Conservation (phyloP, 1,140 invertebrate genomes). For the Elymnias hypermnestra region DNA sequence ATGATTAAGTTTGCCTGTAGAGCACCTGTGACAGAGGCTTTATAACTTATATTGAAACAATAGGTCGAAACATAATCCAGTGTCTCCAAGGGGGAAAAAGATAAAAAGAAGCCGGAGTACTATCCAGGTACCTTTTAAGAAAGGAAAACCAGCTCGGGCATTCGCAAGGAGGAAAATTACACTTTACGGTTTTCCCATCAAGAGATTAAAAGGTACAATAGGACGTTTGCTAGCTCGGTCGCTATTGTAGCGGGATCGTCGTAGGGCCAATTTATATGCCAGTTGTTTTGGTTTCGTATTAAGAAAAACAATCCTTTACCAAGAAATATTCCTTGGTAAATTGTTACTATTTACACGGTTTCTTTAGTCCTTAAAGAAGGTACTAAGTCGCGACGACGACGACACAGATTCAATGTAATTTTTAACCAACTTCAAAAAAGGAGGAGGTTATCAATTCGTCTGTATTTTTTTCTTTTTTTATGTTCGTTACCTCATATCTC, state of each 20-base stretch:
- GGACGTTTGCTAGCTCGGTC: neutral
- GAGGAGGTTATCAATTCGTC: no score
- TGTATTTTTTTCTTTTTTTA: no score
- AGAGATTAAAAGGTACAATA: slow-evolving; percentile 4
- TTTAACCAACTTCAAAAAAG: no score
- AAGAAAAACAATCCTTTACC: no score
- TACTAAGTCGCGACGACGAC: no score
- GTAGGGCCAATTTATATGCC: neutral
- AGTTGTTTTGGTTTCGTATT: neutral
- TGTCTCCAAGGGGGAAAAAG: slow-evolving; percentile 2
- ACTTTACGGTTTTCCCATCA: slow-evolving; percentile 6
- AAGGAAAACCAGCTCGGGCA: slow-evolving; percentile 1
- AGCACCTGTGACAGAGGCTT: slow-evolving; percentile 18
- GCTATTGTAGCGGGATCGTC: neutral
- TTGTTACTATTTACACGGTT: no score
- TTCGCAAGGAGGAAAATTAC: slow-evolving; percentile 3
- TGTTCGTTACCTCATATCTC: no score
- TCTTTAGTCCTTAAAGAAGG: no score
- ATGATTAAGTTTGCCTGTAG: slow-evolving; percentile 18
- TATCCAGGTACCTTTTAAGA: slow-evolving; percentile 1
- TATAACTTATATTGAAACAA: slow-evolving; percentile 26
- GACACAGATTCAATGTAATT: no score
- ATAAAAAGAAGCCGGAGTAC: neutral
- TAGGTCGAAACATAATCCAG: slow-evolving; percentile 6
- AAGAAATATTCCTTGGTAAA: no score